Base-by-base conservation (phyloP, 2,113 vertebrate genomes). In the Halcyon senegalensis region DNA sequence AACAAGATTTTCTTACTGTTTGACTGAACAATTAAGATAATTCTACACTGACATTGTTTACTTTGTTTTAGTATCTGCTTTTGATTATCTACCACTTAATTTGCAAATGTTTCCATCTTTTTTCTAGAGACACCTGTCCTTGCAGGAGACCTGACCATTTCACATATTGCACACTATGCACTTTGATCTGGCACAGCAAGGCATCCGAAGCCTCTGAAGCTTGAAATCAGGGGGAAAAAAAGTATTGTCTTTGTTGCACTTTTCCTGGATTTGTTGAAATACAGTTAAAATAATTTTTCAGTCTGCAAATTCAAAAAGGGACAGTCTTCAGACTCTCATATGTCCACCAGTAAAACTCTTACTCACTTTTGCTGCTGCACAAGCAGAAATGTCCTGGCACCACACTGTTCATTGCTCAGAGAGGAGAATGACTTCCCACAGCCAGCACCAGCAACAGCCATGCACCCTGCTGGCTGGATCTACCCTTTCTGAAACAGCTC, bases 101-200 rank as follows among this genome's bases (percentile, higher is more conserved):
- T 33, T 59, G 21, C n/a, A 84, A 62, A 48, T 18, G 4, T 66
- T 92, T 69, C 11, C 12, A 37, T 2, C 3, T n/a, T 81, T 69
- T 82, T 80, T 73, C 43, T 33, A n/a, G 41, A 43, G 6, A 8
- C n/a, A 62, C 31, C 17, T 62, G 11, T 23, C n/a, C 17, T 79
- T 60, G 9, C 35, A 63, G 43, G 17, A 75, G 1, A 33, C n/a
- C 4, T 0, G 2, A 1, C 1, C 33, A 2, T 53, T 93, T 80
- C 39, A n/a, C 1, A 1, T 69, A 3, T 28, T 23, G 6, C 21
- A 41, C 16, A 23, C 23, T 25, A 8, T n/a, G 25, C 12, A 31
- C 31, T 48, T 10, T 20, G 21, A 75, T n/a, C 23, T 59, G n/a
- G 21, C 13, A 33, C 23, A 83, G 7, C 13, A 63, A 70, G 7